These are phyloP conservation scores for Addax nasomaculatus DNA, from an alignment of 2,113 vertebrate species.

Conservation along the genomic window DNA sequence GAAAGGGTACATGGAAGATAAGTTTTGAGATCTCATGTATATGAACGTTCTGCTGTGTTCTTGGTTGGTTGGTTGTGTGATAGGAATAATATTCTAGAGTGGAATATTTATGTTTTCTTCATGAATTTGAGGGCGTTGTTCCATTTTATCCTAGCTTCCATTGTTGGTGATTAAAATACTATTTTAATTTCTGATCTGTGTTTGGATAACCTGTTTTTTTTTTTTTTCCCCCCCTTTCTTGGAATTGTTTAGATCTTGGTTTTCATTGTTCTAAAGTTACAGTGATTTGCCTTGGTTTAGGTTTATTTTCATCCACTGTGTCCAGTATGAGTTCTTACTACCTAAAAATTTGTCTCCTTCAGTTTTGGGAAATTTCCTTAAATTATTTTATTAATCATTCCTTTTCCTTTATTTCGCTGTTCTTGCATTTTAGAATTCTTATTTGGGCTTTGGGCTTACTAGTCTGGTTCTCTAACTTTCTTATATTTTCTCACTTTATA, in stretches of 20 bases:
- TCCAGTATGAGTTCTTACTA: background rate
- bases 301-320: background rate
- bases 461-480: background rate
- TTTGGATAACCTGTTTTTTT: background rate
- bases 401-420: background rate
- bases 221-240: background rate
- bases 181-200: background rate
- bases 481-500: background rate
- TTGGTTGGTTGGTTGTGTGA: background rate
- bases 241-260: background rate
- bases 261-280: background rate
- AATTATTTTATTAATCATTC: background rate
- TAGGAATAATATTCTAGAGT: background rate
- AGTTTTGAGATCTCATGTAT: background rate
- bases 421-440: background rate
- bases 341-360: background rate
- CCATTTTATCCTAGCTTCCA: background rate
- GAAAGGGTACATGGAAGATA: background rate
- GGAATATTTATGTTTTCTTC: background rate
- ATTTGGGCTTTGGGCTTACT: background rate
- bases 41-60: background rate
- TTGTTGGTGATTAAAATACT: background rate
- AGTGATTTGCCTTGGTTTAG: background rate
- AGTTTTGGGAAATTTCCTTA: background rate
- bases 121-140: no score